Evolutionary conservation across 2,888 invertebrate genomes (phyloP).

Genomic region (Deilephila porcellus): DNA sequence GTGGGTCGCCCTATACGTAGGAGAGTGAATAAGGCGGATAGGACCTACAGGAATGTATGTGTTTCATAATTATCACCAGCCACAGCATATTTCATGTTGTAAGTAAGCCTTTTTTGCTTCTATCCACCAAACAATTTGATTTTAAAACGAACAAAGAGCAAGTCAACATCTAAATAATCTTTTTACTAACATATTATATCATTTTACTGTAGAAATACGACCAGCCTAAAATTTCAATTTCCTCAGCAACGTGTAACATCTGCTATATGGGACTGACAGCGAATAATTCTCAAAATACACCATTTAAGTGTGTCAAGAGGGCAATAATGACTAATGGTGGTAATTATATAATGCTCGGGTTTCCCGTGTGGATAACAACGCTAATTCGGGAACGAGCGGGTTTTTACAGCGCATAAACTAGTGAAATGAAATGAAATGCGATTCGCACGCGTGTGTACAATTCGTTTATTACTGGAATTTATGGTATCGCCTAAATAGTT

Average conservation of each 20-base stretch:
- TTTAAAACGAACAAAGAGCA: no score
- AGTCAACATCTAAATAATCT: no score
- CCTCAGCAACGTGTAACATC: background rate
- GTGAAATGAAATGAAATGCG: background rate
- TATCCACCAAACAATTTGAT: no score
- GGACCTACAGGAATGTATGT: no score
- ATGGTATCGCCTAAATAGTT: no score
- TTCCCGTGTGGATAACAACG: background rate
- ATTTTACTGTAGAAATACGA: no score
- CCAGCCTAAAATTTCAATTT: background rate
- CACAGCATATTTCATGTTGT: no score
- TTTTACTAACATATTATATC: no score
- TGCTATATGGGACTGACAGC: constrained; percentile 1
- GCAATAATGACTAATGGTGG: constrained; percentile 21
- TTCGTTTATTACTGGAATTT: background rate
- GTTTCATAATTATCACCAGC: no score
- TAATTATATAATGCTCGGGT: constrained; percentile 17
- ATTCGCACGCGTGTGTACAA: background rate
- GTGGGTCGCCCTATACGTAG: no score
- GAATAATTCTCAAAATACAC: constrained; percentile 22
- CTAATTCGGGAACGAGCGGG: background rate
- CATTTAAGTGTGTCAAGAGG: constrained; percentile 16
- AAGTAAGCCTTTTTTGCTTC: no score
- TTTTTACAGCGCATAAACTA: background rate
- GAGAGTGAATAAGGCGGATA: no score